Evolutionary conservation across 2,113 vertebrate species (phyloP).

Genomic region (Microtus richardsoni): DNA sequence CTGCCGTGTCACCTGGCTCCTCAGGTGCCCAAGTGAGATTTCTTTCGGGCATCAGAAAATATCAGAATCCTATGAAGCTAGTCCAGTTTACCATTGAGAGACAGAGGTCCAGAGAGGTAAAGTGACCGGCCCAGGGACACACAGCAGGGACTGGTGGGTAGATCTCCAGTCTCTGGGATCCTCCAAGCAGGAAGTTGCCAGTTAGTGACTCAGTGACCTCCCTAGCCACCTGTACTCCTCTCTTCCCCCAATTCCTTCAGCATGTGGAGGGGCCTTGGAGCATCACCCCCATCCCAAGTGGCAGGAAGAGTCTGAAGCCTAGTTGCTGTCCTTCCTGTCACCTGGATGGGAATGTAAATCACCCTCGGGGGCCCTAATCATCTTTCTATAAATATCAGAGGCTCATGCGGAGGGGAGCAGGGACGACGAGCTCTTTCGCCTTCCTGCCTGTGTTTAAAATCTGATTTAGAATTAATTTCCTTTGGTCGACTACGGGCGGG

Average conservation of each 20-base stretch:
- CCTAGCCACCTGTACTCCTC: not conserved
- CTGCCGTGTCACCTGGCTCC: accelerated
- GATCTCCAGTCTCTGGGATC: not conserved
- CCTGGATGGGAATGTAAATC: constrained; percentile 86
- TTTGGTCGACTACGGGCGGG: constrained; percentile 80
- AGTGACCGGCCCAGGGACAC: not conserved
- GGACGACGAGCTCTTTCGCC: constrained; percentile 80
- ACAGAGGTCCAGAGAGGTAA: not conserved
- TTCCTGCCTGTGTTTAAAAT: constrained; percentile 86
- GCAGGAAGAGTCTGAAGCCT: constrained; percentile 51
- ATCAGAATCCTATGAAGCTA: accelerated
- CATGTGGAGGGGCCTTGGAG: not conserved
- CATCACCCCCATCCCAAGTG: not conserved
- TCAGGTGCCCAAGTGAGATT: not conserved
- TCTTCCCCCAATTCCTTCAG: not conserved
- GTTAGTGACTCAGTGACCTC: not conserved
- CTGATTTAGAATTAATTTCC: constrained; percentile 89
- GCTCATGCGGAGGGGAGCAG: constrained; percentile 70
- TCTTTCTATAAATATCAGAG: constrained; percentile 89
- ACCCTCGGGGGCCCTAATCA: constrained; percentile 85
- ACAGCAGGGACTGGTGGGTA: not conserved
- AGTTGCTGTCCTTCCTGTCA: constrained; percentile 79
- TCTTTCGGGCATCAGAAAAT: accelerated
- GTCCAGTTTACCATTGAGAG: not conserved
- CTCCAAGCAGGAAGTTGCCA: not conserved